Evolutionary conservation across 2,888 invertebrate genomes (phyloP), one percentile per base, ranked within the genome.

Genomic region (Rosalia funebris): DNA sequence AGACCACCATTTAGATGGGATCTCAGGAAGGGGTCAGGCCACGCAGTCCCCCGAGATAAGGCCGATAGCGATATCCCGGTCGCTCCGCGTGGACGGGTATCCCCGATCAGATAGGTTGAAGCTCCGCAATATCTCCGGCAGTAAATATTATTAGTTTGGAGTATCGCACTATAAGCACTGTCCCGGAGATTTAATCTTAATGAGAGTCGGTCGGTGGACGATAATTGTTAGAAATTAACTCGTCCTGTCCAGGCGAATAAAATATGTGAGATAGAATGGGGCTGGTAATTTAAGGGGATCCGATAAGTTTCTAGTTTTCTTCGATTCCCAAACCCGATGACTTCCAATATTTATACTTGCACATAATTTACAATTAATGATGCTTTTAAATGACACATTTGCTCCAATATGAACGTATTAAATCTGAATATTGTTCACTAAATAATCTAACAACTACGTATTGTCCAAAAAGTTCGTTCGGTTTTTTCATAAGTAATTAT

Each of bases 71-170:
- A 63, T 68, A 70, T 54, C 59, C 50, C 34, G 25, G 59, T 48
- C 16, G 32, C 60, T 53, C 60, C 41, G 19, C 60, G 58, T 62
- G 63, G 63, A 54, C 58, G 62, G 59, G 54, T 57, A 57, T 57
- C 50, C 25, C 41, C 62, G 65, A 69, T 66, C 67, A 63, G 66
- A 68, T 63, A 54, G 50, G 53, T 48, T 63, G 56, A 59, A 61
- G 61, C 57, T 59, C 65, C 25, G 58, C 67, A 65, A 63, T 67
- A 65, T 63, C 60, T 55, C 45, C 53, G 62, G 68, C 60, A 70
- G 65, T 66, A 65, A 66, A 68, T 67, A 71, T 71, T 71, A 63
- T 68, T 65, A 63, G 66, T 71, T 71, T 66, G 63, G 68, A 60
- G 64, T 61, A 69, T 66, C 62, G 57, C 66, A 61, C 53, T 61